Evolutionary conservation across 2,113 vertebrate genomes (phyloP).

Genomic region (Xenopus laevis): DNA sequence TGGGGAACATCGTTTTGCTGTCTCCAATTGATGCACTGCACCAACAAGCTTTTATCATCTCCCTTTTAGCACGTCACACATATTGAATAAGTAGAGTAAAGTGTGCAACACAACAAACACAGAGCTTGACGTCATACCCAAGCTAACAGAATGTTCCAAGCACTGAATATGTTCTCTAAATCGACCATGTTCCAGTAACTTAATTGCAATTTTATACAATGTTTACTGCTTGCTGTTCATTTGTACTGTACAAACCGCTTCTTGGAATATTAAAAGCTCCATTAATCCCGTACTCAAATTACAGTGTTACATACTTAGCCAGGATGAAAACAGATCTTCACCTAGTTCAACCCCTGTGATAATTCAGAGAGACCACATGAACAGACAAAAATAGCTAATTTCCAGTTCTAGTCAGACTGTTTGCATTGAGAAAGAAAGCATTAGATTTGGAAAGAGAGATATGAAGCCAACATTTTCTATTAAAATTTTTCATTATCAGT

Average conservation of each 20-base stretch:
- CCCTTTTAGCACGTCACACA: no score
- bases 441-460: no score
- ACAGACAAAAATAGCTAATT: constrained; percentile 31
- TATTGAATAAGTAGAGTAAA: no score
- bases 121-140: no score
- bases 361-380: constrained; percentile 7
- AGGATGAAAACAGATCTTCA: constrained; percentile 42
- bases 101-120: no score
- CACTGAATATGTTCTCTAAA: no score
- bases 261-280: constrained; percentile 15
- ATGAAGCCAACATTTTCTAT: no score
- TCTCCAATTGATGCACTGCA: no score
- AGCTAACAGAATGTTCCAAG: constrained; percentile 1
- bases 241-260: not conserved
- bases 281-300: constrained; percentile 30
- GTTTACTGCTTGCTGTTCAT: constrained; percentile 11
- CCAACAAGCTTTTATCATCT: no score
- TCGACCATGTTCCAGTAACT: no score
- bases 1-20: no score
- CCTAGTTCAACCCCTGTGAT: constrained; percentile 26
- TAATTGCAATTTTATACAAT: not conserved
- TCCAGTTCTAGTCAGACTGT: constrained; percentile 21
- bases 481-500: no score
- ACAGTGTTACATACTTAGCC: constrained; percentile 36
- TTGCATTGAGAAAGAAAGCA: not conserved